phyloP scores from a whole-genome alignment of 2,113 vertebrate species.

The Scartelaos histophorus region DNA sequence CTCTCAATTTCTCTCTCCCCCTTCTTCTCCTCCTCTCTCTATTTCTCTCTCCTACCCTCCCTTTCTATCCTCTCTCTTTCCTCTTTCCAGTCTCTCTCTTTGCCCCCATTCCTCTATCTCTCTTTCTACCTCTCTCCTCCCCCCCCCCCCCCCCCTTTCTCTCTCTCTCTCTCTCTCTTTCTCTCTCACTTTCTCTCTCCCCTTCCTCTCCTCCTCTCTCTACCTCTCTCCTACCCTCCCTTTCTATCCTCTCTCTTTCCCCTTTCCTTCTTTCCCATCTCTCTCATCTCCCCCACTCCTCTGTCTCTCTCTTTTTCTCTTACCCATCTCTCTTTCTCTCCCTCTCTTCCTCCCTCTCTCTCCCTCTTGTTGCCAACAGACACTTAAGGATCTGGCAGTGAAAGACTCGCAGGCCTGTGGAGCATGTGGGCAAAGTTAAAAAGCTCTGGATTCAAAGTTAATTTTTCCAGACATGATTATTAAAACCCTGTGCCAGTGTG shows the following conservation, averaged over 20 bases:
- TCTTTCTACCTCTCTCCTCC: conserved; percentile 25
- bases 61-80: conserved; percentile 28
- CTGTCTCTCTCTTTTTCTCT: too few species aligned
- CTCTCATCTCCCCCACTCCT: conserved; percentile 44
- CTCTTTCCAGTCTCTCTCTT: too few species aligned
- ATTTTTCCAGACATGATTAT: conserved; percentile 83
- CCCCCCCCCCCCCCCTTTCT: too few species aligned
- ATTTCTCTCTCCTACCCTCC: too few species aligned
- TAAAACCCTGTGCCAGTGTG: conserved; percentile 78
- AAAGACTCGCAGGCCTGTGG: conserved; percentile 79
- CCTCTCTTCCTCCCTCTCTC: conserved; percentile 21
- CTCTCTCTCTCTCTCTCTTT: background rate
- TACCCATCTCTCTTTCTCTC: background rate
- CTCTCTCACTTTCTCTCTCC: too few species aligned
- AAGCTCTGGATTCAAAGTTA: conserved; percentile 81
- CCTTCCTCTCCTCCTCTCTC: background rate
- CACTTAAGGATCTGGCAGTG: conserved; percentile 81
- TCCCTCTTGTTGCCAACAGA: conserved; percentile 77
- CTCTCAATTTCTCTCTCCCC: conserved; percentile 30
- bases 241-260: too few species aligned
- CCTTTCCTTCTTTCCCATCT: too few species aligned
- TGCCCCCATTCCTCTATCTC: background rate
- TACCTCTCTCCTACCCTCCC: conserved; percentile 23
- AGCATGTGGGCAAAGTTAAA: conserved; percentile 85
- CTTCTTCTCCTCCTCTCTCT: too few species aligned